These are phyloP conservation scores for Cyclina sinensis DNA, from an alignment of 1,140 invertebrate species.

Conservation along the genomic window DNA sequence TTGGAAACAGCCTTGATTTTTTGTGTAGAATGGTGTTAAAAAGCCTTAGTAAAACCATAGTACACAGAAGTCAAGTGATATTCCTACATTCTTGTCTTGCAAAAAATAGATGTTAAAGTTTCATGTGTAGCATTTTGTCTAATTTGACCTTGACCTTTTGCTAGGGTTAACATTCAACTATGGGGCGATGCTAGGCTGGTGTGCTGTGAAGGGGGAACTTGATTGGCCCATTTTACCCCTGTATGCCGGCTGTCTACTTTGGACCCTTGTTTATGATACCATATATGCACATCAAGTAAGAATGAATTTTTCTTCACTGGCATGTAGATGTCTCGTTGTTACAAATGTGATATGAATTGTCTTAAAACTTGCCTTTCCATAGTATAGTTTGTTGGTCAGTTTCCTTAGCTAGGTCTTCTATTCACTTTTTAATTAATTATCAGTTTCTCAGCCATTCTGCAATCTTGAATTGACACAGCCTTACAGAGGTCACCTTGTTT, in stretches of 20 bases:
- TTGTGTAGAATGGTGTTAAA: background rate
- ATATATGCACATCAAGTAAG: conserved; percentile 98
- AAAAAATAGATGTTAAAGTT: background rate
- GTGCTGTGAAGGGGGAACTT: conserved; percentile 92
- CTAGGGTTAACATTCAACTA: conserved; percentile 98
- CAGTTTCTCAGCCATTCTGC: no score
- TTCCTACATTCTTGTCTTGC: background rate
- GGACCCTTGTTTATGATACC: conserved; percentile 99
- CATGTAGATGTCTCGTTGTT: background rate
- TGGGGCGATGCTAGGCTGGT: conserved; percentile 97
- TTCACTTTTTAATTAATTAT: no score
- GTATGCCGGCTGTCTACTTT: conserved; percentile 95
- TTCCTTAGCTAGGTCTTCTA: no score
- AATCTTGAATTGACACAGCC: no score
- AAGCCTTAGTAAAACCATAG: background rate
- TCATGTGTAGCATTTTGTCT: background rate
- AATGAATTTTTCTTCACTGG: conserved; percentile 21
- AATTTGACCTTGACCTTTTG: conserved; percentile 49
- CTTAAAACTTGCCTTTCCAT: no score
- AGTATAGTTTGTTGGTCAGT: no score
- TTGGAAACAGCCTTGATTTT: background rate
- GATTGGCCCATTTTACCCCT: conserved; percentile 93
- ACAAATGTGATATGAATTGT: background rate
- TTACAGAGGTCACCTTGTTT: no score
- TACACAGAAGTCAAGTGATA: background rate